A percentile compares a stretch with the other conserved stretches of the same genome.
Evolutionary conservation across 2,113 vertebrate genomes (phyloP).

Genomic region (Balaenoptera acutorostrata): DNA sequence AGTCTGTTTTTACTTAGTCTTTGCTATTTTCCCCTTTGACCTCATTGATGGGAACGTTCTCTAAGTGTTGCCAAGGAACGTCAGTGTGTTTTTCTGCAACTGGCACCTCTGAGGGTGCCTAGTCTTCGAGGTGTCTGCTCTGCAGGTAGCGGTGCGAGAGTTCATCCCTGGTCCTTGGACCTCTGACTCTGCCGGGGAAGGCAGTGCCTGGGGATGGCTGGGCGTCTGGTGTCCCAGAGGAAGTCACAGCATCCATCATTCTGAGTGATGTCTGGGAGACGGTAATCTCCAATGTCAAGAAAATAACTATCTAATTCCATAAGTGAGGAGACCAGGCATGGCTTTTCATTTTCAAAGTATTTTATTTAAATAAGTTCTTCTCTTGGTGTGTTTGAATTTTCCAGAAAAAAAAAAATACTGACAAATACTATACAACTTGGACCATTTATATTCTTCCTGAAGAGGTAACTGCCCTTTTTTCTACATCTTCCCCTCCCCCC

Average conservation of each 20-base stretch:
- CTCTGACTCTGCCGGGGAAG: too few relatives aligned
- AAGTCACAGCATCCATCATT: rapidly evolving
- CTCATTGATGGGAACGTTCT: neutral
- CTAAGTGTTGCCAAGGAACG: neutral
- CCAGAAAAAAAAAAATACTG: conserved; percentile 44
- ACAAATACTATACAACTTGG: conserved; percentile 3
- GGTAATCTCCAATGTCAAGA: neutral
- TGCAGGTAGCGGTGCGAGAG: neutral
- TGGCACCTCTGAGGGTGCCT: neutral
- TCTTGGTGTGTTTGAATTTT: conserved; percentile 10
- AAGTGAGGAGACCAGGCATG: neutral
- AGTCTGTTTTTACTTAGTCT: neutral
- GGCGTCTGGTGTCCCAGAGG: neutral
- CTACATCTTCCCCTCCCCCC: neutral
- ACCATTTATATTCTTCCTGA: conserved; percentile 18
- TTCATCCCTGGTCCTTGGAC: neutral
- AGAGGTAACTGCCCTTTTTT: neutral
- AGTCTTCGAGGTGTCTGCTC: neutral
- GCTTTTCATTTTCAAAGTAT: conserved; percentile 30
- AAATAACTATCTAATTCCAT: neutral
- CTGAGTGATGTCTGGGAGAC: neutral
- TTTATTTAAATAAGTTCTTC: conserved; percentile 69
- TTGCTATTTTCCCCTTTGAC: neutral
- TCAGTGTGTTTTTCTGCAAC: neutral
- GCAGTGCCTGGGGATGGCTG: neutral